phyloP scores from a whole-genome alignment of 2,113 vertebrate genomes.

The Andinoacara biseriatus region DNA sequence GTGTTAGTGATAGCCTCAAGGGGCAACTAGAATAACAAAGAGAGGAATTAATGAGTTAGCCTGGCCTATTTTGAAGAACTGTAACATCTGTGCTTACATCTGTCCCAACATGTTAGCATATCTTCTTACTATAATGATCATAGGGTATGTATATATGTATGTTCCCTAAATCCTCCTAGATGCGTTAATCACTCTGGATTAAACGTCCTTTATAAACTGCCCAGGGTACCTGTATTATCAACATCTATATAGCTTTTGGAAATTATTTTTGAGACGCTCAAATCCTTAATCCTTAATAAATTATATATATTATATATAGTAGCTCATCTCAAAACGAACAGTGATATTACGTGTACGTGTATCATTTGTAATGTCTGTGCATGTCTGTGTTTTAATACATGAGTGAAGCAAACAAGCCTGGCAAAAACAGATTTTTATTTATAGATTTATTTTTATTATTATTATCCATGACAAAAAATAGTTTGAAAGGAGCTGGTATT shows the following conservation, averaged over 20 bases:
- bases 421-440: neutral
- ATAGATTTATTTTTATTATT: neutral
- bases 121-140: neutral
- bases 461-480: neutral
- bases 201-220: neutral
- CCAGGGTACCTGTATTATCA: neutral
- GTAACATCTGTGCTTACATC: slow-evolving; percentile 5
- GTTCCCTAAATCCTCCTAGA: neutral
- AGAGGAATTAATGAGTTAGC: slow-evolving; percentile 12
- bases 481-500: neutral
- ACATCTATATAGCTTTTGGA: neutral
- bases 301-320: neutral
- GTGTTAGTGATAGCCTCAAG: slow-evolving; percentile 1
- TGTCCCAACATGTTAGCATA: neutral
- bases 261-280: neutral
- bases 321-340: neutral
- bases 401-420: neutral
- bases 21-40: slow-evolving; percentile 21
- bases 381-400: neutral
- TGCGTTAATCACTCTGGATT: neutral
- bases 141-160: neutral
- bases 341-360: neutral
- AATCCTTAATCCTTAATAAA: neutral
- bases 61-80: neutral
- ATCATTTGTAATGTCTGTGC: neutral